Percentiles rank a stretch among this genome's conserved stretches.
Evolutionary conservation across 2,797 vertebrate genomes (phyloP).

Genomic region (Darevskia nairensis): DNA sequence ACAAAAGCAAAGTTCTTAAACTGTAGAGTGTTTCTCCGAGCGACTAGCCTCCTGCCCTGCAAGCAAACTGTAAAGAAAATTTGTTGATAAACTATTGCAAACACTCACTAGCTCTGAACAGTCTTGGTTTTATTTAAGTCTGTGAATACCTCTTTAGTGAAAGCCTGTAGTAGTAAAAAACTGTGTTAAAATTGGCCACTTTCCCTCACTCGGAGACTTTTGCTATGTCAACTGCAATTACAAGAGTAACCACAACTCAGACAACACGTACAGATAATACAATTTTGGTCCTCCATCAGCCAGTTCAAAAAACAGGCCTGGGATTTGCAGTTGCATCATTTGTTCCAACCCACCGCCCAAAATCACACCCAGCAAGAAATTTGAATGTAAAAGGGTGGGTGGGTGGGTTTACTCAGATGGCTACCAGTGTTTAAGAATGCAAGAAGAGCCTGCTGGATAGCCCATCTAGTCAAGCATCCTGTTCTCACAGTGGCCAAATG

Average conservation of each 20-base stretch:
- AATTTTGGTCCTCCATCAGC: neutral
- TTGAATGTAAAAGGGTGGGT: neutral
- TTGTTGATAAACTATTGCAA: conserved; percentile 50
- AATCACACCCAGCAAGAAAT: neutral
- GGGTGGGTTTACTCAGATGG: neutral
- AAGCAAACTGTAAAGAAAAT: conserved; percentile 42
- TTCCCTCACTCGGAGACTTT: neutral
- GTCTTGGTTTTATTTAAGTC: conserved; percentile 46
- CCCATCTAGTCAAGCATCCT: too few species aligned
- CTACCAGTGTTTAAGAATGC: neutral
- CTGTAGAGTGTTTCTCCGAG: neutral
- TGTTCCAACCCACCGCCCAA: neutral
- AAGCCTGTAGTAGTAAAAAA: neutral
- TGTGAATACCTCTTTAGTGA: neutral
- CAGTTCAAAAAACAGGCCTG: neutral
- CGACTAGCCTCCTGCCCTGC: conserved; percentile 42
- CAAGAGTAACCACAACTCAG: neutral
- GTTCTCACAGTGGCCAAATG: neutral
- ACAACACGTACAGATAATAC: neutral
- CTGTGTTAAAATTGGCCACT: conserved; percentile 5
- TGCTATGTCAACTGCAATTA: neutral
- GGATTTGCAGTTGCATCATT: neutral
- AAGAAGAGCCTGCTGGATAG: too few species aligned
- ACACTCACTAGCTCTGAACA: conserved; percentile 29
- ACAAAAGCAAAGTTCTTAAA: conserved; percentile 27